phyloP scores from a whole-genome alignment of 2,888 invertebrate species.

The Macaria notata region DNA sequence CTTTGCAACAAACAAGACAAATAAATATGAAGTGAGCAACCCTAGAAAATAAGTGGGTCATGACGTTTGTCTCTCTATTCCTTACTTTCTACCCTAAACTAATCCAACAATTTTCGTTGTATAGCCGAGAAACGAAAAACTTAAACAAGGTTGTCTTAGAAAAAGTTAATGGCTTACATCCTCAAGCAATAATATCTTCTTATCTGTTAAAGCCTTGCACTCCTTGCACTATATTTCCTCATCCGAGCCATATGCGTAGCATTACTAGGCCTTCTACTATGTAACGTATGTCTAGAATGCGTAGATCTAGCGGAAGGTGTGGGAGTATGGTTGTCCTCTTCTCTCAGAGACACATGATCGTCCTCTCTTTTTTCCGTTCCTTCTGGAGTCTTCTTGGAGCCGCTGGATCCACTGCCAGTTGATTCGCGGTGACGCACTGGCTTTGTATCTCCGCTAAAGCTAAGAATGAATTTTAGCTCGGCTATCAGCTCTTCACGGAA shows the following conservation, averaged over 20 bases:
- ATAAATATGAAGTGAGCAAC: too few species aligned
- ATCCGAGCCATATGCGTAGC: constrained; percentile 67
- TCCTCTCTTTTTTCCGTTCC: constrained; percentile 28
- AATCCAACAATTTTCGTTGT: too few species aligned
- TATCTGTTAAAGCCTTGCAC: too few species aligned
- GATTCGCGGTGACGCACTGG: constrained; percentile 81
- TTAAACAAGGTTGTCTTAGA: too few species aligned
- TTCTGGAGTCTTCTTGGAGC: constrained; percentile 52
- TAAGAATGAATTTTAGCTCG: constrained; percentile 88
- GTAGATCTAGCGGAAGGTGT: constrained; percentile 65
- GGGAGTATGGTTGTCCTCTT: constrained; percentile 53
- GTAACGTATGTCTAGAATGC: constrained; percentile 64
- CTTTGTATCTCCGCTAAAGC: constrained; percentile 87
- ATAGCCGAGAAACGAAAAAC: too few species aligned
- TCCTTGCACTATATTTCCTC: constrained; percentile 57
- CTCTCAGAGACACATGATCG: constrained; percentile 45
- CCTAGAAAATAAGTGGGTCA: too few species aligned
- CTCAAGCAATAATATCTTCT: too few species aligned
- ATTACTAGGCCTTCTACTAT: constrained; percentile 70
- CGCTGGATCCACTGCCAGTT: constrained; percentile 56
- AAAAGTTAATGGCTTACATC: too few species aligned
- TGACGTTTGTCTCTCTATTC: too few species aligned
- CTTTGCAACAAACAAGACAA: too few species aligned
- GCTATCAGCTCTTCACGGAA: constrained; percentile 85
- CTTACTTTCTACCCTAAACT: too few species aligned